Evolutionary conservation across 2,113 vertebrate species (phyloP).

Genomic region (Grammomys dolichurus): DNA sequence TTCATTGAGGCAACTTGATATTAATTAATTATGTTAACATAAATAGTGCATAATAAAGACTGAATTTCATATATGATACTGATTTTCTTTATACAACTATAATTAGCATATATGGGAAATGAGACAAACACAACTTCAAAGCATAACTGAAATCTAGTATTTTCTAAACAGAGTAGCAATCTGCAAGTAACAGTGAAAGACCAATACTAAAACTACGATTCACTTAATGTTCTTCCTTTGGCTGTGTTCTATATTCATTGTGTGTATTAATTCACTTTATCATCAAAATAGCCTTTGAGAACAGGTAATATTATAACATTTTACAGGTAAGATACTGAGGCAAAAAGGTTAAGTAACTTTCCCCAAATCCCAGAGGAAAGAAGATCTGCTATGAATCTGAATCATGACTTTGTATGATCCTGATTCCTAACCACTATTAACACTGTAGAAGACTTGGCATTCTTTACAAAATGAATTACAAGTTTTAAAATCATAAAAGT

Average conservation of each 20-base stretch:
- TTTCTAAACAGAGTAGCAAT: background rate
- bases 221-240: background rate
- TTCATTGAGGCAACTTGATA: background rate
- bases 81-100: background rate
- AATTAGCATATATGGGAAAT: background rate
- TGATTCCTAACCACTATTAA: background rate
- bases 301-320: background rate
- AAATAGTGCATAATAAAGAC: background rate
- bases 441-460: background rate
- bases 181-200: background rate
- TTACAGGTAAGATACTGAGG: background rate
- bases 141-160: background rate
- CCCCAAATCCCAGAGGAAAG: background rate
- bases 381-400: background rate
- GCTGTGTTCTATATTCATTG: background rate
- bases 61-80: background rate
- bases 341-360: slow-evolving; percentile 28
- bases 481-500: background rate
- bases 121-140: slow-evolving; percentile 11
- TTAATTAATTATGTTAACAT: background rate
- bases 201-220: background rate
- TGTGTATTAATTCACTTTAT: slow-evolving; percentile 23
- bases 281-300: background rate
- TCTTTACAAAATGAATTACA: background rate
- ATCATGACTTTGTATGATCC: background rate